Base-by-base conservation (phyloP, 2,888 invertebrate species). In the Ophion costatus region DNA sequence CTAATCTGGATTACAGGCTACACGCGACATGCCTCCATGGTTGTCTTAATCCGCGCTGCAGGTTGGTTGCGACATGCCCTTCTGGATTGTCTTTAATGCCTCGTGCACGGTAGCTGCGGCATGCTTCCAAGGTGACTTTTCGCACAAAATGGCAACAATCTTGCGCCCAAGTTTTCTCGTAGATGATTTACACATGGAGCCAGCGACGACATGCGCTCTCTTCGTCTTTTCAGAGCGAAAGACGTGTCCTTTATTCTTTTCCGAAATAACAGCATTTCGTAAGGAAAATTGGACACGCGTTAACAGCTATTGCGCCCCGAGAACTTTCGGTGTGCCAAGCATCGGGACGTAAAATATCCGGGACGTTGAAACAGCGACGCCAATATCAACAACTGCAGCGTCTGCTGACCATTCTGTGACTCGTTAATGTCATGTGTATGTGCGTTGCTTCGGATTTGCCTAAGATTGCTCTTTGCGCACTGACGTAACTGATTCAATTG, bases 331-430 rank as follows among this genome's bases (percentile, higher is more conserved):
- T 56, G 17, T 51, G 20, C 29, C 38, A 70, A 22, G 33, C 29
- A 56, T 51, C 33, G 56, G 42, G 57, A 56, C 63, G 29, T 45
- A 56, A 81, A 61, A 63, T 59, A 38, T 63, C 38, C 24, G 57
- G n/a, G 78, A 63, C 71, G 71, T 77, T 51, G 24, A 67, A 74
- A 75, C 29, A 42, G 56, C 56, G 24, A 56, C n/a, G 76, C 74
- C 67, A 70, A 67, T 74, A 63, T 74, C 69, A 74, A 78, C 63
- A 79, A 79, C 63, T 70, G 63, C 57, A 67, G 22, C 63, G 63
- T 78, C 78, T 70, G 22, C 73, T 11, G 24, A 33, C 24, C 57
- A 42, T 73, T 78, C 51, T 63, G n/a, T 56, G 14, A 59, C 22
- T 74, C 82, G 78, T 78, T 82, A 74, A 82, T 74, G 59, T 64